Evolutionary conservation across 2,113 vertebrate genomes (phyloP).

Genomic region (Machaerirhynchus nigripectus): DNA sequence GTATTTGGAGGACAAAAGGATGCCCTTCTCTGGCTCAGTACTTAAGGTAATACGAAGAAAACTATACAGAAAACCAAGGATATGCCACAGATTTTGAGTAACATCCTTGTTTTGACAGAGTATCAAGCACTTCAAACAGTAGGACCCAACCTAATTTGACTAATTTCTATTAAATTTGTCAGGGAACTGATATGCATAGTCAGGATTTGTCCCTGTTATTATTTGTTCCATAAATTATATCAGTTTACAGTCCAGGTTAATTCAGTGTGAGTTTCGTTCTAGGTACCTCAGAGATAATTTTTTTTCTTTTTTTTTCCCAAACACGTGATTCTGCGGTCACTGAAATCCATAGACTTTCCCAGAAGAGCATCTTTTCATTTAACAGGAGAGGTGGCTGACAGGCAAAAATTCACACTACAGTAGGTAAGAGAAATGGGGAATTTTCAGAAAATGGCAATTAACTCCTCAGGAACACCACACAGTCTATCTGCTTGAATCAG

Average conservation of each 20-base stretch:
- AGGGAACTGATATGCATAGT: not conserved
- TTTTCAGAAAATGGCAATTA: not conserved
- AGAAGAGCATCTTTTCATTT: not conserved
- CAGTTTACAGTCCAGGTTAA: not conserved
- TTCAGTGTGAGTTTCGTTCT: not conserved
- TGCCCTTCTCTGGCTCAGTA: not conserved
- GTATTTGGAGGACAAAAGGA: not conserved
- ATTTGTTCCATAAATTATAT: not conserved
- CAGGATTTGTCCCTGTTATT: not conserved
- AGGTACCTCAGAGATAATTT: not conserved
- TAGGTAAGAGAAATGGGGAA: not conserved
- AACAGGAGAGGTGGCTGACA: not conserved
- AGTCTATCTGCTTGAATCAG: not conserved
- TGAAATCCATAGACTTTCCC: not conserved
- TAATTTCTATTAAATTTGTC: not conserved
- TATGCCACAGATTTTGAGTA: not conserved
- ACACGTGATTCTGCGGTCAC: not conserved
- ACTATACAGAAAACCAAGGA: not conserved
- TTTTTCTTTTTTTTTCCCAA: accelerated
- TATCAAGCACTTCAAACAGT: not conserved
- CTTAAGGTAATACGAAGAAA: not conserved
- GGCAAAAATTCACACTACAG: not conserved
- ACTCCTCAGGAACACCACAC: not conserved
- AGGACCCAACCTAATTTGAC: not conserved
- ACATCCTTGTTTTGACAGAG: not conserved